Base-by-base conservation (phyloP, 1,140 invertebrate species). In the Drosophila sechellia region DNA sequence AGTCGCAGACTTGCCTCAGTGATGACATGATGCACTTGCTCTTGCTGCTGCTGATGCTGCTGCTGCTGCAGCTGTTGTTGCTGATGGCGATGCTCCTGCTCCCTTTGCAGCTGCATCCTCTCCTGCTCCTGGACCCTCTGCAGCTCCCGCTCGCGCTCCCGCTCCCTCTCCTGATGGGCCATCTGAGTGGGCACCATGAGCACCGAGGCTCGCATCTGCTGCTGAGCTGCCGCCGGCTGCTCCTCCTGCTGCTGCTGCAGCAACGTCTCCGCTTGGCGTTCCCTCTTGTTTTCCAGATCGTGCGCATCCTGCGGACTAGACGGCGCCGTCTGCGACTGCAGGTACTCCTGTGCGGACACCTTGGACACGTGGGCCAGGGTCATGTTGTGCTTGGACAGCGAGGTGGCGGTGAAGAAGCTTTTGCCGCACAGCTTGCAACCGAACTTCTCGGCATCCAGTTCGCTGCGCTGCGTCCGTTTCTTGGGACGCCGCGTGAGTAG, bases 311-410 rank as follows among this genome's bases (percentile, higher is more conserved):
- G 73, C 4, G 73, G 75, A 77, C 75, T 78, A 12, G 56, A 71
- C 0, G 77, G 77, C 8, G 83, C 73, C 15, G 81, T 87, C 55
- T 87, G 78, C 5, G 86, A 89, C 37, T 91, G 90, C 65, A 92
- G 73, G 39, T 93, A 93, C 80, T 94, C 93, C 49, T 93, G 72
- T 70, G 93, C 93, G 0, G 93, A 94, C 12, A 94, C 58, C 79
- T 93, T 93, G 11, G 93, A 93, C 37, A 94, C 93, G 35, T 94
- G 93, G 0, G 93, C 93, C 53, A 94, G 70, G 5, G 93, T 94
- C 71, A 92, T 90, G 78, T 92, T 93, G 70, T 94, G 93, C 69
- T 93, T 94, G 27, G 87, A 70, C 48, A 94, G 79, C 40, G 92
- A 93, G 5, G 93, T 92, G 12, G 86, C 54, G 10, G 92, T 86